These are phyloP conservation scores for Nephrotoma guestfalica DNA, from an alignment of 2,888 invertebrate genomes.

Conservation along the genomic window DNA sequence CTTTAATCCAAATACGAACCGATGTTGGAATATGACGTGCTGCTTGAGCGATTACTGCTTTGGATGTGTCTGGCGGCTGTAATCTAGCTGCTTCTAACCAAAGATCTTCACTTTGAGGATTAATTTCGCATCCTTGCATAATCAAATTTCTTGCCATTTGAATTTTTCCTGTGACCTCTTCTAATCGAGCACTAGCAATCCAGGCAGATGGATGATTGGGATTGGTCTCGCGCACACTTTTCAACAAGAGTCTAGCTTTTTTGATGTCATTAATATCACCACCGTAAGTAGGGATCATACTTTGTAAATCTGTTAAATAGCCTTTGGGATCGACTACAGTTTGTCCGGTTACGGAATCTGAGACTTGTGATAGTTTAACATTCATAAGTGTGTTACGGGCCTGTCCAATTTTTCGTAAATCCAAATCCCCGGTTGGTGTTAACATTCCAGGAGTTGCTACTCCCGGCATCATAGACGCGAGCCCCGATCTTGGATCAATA, in stretches of 20 bases:
- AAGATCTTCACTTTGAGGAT: slow-evolving; percentile 91
- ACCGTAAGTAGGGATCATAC: slow-evolving; percentile 97
- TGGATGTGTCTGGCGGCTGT: slow-evolving; percentile 86
- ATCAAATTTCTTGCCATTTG: slow-evolving; percentile 94
- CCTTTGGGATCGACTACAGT: slow-evolving; percentile 99
- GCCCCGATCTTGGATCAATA: slow-evolving; percentile 71
- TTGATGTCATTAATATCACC: slow-evolving; percentile 97
- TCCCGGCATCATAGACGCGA: slow-evolving; percentile 79
- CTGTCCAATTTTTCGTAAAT: slow-evolving; percentile 96
- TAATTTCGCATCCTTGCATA: slow-evolving; percentile 96
- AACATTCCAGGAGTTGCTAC: slow-evolving; percentile 76
- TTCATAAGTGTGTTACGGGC: slow-evolving; percentile 98
- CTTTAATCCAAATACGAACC: slow-evolving; percentile 95
- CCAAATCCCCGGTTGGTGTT: slow-evolving; percentile 82
- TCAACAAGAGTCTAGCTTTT: slow-evolving; percentile 84
- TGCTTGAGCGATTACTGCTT: slow-evolving; percentile 92
- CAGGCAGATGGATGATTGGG: slow-evolving; percentile 99
- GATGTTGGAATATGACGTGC: slow-evolving; percentile 90
- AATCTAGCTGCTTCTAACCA: slow-evolving; percentile 96
- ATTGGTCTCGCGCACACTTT: slow-evolving; percentile 94
- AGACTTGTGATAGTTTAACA: slow-evolving; percentile 92
- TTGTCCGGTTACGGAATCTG: slow-evolving; percentile 97
- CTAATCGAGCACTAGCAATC: slow-evolving; percentile 96
- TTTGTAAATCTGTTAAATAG: slow-evolving; percentile 96
- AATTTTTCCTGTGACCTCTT: slow-evolving; percentile 91